These are phyloP conservation scores for Apus apus DNA, from an alignment of 2,113 vertebrate genomes.

Conservation along the genomic window DNA sequence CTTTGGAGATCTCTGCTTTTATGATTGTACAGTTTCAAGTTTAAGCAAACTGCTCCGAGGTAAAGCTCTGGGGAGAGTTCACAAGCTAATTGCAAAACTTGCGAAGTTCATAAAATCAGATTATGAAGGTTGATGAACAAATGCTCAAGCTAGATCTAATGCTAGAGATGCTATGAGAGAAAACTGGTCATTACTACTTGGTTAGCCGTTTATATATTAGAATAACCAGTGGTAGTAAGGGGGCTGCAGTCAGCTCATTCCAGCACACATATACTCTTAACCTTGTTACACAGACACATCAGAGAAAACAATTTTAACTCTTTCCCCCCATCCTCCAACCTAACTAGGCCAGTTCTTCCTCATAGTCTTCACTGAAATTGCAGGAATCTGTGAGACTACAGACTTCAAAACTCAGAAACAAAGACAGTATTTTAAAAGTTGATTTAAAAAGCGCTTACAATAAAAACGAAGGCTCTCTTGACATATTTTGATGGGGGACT, in stretches of 20 bases:
- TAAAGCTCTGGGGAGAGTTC: background rate
- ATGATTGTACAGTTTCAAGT: background rate
- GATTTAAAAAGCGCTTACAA: background rate
- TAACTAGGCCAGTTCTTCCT: background rate
- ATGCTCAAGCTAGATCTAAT: background rate
- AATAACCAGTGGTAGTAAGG: background rate
- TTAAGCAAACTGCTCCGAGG: background rate
- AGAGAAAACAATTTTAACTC: background rate
- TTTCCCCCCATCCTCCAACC: background rate
- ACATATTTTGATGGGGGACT: background rate
- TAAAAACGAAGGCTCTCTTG: background rate
- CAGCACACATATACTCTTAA: fast-evolving
- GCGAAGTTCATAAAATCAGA: background rate
- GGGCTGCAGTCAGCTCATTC: background rate
- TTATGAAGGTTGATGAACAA: background rate
- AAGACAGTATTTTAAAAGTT: background rate
- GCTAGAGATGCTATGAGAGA: background rate
- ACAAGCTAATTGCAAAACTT: background rate
- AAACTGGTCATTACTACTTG: background rate
- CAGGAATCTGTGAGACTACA: background rate
- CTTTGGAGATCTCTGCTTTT: background rate
- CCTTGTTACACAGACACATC: too few species aligned
- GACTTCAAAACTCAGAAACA: background rate
- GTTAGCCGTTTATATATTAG: background rate
- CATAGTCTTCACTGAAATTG: background rate